phyloP scores from a whole-genome alignment of 2,888 invertebrate species.

The Liopterus haemorrhoidalis region DNA sequence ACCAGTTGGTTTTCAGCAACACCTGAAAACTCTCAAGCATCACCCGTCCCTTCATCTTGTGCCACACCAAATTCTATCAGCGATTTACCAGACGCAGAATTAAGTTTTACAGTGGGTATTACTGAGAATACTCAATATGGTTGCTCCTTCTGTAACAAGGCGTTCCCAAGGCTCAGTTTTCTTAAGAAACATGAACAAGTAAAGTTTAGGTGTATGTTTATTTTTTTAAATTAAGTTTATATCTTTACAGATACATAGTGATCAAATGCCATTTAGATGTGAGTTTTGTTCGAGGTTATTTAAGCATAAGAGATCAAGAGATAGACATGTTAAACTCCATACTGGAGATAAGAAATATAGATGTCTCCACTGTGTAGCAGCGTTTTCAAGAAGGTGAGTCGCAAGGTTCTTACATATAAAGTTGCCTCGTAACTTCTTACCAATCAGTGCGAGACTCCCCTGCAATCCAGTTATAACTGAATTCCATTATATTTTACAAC shows the following conservation, averaged over 20 bases:
- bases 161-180: constrained; percentile 79
- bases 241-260: constrained; percentile 73
- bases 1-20: constrained; percentile 65
- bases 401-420: too few species aligned
- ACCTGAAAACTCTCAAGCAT: constrained; percentile 54
- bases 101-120: constrained; percentile 61
- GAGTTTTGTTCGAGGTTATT: constrained; percentile 86
- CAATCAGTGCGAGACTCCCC: too few species aligned
- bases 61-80: constrained; percentile 62
- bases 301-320: constrained; percentile 90
- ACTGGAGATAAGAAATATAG: constrained; percentile 87
- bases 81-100: constrained; percentile 57
- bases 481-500: too few species aligned
- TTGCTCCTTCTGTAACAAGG: constrained; percentile 88
- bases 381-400: constrained; percentile 90
- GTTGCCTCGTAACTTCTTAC: too few species aligned
- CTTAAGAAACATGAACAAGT: constrained; percentile 92
- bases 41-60: constrained; percentile 53
- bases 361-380: constrained; percentile 84
- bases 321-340: constrained; percentile 89
- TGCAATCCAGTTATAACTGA: too few species aligned
- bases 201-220: background rate
- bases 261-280: constrained; percentile 88
- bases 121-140: constrained; percentile 76
- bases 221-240: constrained; percentile 10